Conservation (phyloP, 2,113 vertebrate species). For the Callionymus lyra region DNA sequence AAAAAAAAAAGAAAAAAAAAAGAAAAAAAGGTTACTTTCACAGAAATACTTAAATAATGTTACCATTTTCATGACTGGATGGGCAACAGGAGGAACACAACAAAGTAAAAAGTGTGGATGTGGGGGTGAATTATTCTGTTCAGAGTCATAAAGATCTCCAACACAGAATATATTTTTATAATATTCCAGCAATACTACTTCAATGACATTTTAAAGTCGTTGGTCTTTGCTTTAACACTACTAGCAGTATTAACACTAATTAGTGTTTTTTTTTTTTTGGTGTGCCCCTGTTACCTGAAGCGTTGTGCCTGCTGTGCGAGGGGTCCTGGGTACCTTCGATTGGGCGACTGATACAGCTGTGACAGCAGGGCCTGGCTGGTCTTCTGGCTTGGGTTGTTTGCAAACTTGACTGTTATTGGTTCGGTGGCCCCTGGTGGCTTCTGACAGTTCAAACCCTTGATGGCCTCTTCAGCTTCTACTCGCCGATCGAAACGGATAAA, state of each 20-base stretch:
- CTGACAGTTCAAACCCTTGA: constrained; percentile 96
- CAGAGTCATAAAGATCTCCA: constrained; percentile 25
- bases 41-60: too few relatives aligned
- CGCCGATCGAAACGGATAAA: constrained; percentile 98
- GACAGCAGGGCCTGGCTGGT: constrained; percentile 94
- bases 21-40: too few relatives aligned
- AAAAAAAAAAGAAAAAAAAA: too few relatives aligned
- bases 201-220: constrained; percentile 22
- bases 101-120: constrained; percentile 26
- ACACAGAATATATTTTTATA: constrained; percentile 34
- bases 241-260: constrained; percentile 23
- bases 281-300: constrained; percentile 81
- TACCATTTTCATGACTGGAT: constrained; percentile 5
- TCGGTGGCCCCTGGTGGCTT: constrained; percentile 91
- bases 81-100: constrained; percentile 35
- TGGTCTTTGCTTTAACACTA: constrained; percentile 17
- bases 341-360: constrained; percentile 96
- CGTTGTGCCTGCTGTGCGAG: constrained; percentile 97
- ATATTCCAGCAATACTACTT: constrained; percentile 32
- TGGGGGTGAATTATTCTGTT: constrained; percentile 30
- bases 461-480: constrained; percentile 97
- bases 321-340: constrained; percentile 93
- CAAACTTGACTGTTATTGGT: constrained; percentile 98
- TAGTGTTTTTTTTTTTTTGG: constrained; percentile 10
- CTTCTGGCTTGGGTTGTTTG: constrained; percentile 99